Percentiles rank a stretch among this genome's conserved stretches.
phyloP scores from a whole-genome alignment of 2,113 vertebrate species.

The Hippopotamus amphibius region DNA sequence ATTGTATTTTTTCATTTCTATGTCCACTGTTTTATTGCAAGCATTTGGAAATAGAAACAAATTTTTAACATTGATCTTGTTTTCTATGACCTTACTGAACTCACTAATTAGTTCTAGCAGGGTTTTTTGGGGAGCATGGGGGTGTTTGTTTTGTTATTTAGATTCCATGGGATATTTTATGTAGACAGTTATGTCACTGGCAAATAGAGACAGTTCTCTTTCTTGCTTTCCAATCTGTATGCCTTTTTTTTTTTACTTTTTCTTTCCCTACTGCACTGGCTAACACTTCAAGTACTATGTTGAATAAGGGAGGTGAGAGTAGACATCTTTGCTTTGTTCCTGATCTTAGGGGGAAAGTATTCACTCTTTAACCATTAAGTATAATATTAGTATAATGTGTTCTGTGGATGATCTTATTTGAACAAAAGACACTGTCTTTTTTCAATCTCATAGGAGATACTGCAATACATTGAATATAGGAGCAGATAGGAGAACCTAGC shows the following conservation, averaged over 20 bases:
- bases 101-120: background rate
- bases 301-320: background rate
- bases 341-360: background rate
- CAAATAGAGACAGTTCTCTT: background rate
- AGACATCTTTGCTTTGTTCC: background rate
- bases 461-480: background rate
- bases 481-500: background rate
- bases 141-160: background rate
- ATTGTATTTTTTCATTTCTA: background rate
- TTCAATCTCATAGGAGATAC: background rate
- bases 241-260: background rate
- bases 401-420: background rate
- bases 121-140: background rate
- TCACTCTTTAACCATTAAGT: background rate
- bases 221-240: constrained; percentile 11
- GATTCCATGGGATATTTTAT: background rate
- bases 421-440: background rate
- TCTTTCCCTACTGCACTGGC: background rate
- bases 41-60: background rate
- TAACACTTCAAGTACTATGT: background rate
- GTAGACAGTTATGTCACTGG: background rate
- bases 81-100: background rate
- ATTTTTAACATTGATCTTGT: background rate
- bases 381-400: background rate
- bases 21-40: background rate